Base-by-base conservation (phyloP, 2,113 vertebrate genomes). In the Jacana jacana region DNA sequence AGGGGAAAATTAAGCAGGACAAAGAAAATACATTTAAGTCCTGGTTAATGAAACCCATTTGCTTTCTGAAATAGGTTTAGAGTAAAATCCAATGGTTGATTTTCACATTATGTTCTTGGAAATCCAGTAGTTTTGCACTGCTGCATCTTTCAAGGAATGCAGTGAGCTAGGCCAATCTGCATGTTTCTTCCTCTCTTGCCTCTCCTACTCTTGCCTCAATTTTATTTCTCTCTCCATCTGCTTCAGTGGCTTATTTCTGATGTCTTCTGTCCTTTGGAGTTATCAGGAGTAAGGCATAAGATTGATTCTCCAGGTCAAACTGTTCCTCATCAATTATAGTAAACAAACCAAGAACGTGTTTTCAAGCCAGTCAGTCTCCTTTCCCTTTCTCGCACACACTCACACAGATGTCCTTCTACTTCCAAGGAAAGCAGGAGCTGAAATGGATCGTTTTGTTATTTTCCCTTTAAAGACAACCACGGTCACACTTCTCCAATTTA, bases 301-400 rank as follows among this genome's bases (percentile, higher is more conserved):
- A 96, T 96, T 97, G 96, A 97, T 96, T 96, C 90, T 91, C 30
- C 77, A 61, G 95, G 95, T 97, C 91, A 96, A 95, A 95, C 88
- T 84, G 61, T 65, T 88, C 66, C 70, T 91, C 96, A 95, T 97
- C 96, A 97, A 92, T 93, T 96, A 93, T 66, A 93, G 96, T 87
- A 96, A 97, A 95, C 93, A 96, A 95, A 96, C 70, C 51, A 89
- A 70, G 81, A 91, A 95, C 37, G 71, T 93, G 83, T 96, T 95
- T 89, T 81, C 65, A 79, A 93, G 88, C 61, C 76, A 78, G 81
- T 86, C 58, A 88, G 90, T 71, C 69, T 93, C 72, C 60, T 90
- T 80, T 95, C 25, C 48, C 37, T 64, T 64, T 86, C 63, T 68
- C 57, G 46, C 63, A 57, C 44, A 55, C 1, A 2, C 5, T 9